A percentile compares a stretch with the other conserved stretches of the same genome.
Conservation (phyloP, 2,113 vertebrate species). For the Mesocricetus auratus region DNA sequence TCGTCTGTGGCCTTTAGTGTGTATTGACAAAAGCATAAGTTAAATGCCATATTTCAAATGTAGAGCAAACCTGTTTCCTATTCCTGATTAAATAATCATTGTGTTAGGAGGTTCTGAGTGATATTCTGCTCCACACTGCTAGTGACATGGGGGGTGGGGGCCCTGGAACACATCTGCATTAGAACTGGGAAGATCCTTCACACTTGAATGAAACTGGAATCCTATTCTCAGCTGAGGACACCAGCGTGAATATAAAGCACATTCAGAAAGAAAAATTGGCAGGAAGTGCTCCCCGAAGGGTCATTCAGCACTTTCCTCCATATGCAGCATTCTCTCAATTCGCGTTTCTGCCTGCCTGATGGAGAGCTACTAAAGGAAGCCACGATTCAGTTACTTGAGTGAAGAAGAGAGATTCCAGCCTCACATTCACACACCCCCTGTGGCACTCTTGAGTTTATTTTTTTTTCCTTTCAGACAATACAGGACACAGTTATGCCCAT, state of each 20-base stretch:
- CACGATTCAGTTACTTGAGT: conserved; percentile 52
- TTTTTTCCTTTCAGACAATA: conserved; percentile 35
- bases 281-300: conserved; percentile 71
- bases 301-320: conserved; percentile 64
- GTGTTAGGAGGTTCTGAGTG: conserved; percentile 54
- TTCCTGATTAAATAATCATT: conserved; percentile 42
- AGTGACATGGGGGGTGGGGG: background rate
- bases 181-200: conserved; percentile 39
- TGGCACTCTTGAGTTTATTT: background rate
- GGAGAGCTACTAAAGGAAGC: conserved; percentile 66
- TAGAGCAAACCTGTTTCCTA: conserved; percentile 65
- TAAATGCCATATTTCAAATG: conserved; percentile 71
- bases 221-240: conserved; percentile 71
- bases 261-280: conserved; percentile 77
- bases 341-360: conserved; percentile 45
- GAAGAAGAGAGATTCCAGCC: background rate
- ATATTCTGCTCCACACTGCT: background rate
- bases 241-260: conserved; percentile 70
- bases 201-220: conserved; percentile 68
- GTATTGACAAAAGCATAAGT: conserved; percentile 73
- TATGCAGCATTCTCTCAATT: conserved; percentile 74
- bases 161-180: background rate
- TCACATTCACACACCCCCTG: background rate
- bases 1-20: conserved; percentile 65
- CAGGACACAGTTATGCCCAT: background rate